phyloP scores from a whole-genome alignment of 2,797 vertebrate species.

The Propithecus deckenii region DNA sequence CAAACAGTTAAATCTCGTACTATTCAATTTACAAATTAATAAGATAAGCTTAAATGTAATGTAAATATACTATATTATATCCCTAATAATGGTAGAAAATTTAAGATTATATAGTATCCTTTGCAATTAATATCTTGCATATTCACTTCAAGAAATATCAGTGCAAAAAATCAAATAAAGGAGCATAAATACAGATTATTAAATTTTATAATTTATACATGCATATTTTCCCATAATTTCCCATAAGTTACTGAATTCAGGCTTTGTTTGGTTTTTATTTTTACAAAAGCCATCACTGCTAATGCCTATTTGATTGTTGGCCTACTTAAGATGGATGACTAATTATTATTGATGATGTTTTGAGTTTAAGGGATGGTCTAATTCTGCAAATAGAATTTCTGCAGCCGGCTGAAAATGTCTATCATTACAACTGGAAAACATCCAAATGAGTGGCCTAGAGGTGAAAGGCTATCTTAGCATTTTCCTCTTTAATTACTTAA shows the following conservation, averaged over 20 bases:
- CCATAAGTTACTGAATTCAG: neutral
- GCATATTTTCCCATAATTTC: neutral
- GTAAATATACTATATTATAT: neutral
- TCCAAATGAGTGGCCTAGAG: neutral
- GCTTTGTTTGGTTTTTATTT: neutral
- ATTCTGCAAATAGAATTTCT: constrained; percentile 8
- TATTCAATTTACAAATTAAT: neutral
- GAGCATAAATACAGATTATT: neutral
- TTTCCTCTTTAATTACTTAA: neutral
- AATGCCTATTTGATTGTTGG: neutral
- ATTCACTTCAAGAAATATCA: neutral
- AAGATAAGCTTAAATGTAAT: neutral
- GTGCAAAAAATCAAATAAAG: neutral
- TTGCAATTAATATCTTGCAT: neutral
- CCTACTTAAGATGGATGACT: neutral
- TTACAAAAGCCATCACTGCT: neutral
- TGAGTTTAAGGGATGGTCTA: neutral
- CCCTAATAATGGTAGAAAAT: neutral
- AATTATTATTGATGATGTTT: constrained; percentile 18
- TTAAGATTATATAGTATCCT: neutral
- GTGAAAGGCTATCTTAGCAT: neutral
- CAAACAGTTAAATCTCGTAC: neutral
- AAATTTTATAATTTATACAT: neutral
- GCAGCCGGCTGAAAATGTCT: neutral
- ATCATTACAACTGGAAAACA: neutral